Conservation (phyloP, 2,113 vertebrate genomes). For the Syngnathoides biaculeatus region DNA sequence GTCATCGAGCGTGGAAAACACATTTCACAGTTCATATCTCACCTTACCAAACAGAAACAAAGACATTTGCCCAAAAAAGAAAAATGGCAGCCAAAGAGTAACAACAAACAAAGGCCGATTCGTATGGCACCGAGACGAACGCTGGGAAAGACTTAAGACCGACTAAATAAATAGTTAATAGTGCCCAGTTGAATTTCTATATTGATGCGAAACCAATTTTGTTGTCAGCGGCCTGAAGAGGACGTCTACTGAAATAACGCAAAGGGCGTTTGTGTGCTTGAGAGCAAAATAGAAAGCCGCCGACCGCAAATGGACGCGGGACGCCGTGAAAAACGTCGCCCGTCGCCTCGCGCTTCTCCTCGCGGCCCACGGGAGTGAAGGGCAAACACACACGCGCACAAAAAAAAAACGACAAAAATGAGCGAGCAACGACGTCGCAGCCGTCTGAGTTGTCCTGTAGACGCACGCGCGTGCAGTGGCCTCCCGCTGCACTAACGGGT, state of each 20-base stretch:
- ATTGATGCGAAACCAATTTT: slow-evolving; percentile 38
- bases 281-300: slow-evolving; percentile 35
- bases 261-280: slow-evolving; percentile 18
- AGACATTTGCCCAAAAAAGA: slow-evolving; percentile 31
- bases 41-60: slow-evolving; percentile 43
- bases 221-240: slow-evolving; percentile 15
- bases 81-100: slow-evolving; percentile 36
- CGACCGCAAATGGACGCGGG: slow-evolving; percentile 43
- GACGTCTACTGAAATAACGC: slow-evolving; percentile 61
- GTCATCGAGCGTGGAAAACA: slow-evolving; percentile 55
- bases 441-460: slow-evolving; percentile 24
- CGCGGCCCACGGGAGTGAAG: slow-evolving; percentile 23
- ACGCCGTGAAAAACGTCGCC: slow-evolving; percentile 45
- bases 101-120: slow-evolving; percentile 54
- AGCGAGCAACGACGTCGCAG: slow-evolving; percentile 42
- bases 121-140: slow-evolving; percentile 63
- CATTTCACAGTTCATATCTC: slow-evolving; percentile 64
- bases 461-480: slow-evolving; percentile 11
- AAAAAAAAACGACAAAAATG: slow-evolving; percentile 6
- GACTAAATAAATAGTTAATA: slow-evolving; percentile 51
- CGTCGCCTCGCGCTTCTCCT: slow-evolving; percentile 33
- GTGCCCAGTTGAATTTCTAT: slow-evolving; percentile 55
- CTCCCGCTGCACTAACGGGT: slow-evolving; percentile 15
- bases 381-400: no score
- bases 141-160: slow-evolving; percentile 49